These are phyloP conservation scores for Triplophysa bombifrons DNA, from an alignment of 2,797 vertebrate species.

Conservation along the genomic window DNA sequence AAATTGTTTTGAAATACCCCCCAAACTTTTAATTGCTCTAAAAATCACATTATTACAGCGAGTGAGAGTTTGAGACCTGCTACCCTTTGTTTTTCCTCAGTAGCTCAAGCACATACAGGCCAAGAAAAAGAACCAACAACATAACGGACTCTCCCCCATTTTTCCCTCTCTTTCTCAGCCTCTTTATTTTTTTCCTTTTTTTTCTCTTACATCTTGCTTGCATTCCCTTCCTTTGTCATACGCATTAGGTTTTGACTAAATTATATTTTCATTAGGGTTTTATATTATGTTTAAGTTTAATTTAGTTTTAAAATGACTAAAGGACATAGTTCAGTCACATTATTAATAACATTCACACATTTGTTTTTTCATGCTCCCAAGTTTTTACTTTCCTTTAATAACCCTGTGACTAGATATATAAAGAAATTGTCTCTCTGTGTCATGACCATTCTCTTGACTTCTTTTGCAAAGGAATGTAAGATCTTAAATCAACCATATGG, in stretches of 20 bases:
- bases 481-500: constrained; percentile 31
- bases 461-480: constrained; percentile 50
- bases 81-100: constrained; percentile 55
- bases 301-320: too few relatives aligned
- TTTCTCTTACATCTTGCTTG: too few relatives aligned
- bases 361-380: neutral
- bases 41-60: neutral
- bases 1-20: neutral
- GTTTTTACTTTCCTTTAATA: constrained; percentile 1
- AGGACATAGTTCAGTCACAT: too few relatives aligned
- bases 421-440: neutral
- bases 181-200: neutral
- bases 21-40: neutral
- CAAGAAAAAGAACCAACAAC: neutral
- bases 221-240: neutral
- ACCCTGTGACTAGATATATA: neutral
- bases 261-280: neutral
- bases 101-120: constrained; percentile 27
- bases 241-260: neutral
- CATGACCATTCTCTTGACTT: constrained; percentile 6
- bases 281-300: too few relatives aligned
- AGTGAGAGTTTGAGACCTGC: constrained; percentile 56
- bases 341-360: neutral
- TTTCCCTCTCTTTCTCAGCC: neutral
- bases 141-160: constrained; percentile 22